phyloP scores from a whole-genome alignment of 2,113 vertebrate genomes.

The Gymnorhina tibicen region DNA sequence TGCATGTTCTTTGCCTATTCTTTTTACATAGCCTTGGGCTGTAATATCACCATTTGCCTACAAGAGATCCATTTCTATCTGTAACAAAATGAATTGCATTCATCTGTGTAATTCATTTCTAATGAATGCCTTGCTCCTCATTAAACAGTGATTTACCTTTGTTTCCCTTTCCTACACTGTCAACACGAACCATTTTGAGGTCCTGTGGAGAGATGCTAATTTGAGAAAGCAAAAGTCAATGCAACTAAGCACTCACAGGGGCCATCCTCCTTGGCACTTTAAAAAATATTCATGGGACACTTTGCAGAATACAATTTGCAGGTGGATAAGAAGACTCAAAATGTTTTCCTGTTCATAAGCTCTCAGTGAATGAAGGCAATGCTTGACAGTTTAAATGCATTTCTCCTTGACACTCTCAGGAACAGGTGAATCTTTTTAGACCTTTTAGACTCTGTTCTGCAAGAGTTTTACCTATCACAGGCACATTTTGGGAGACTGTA shows the following conservation, averaged over 20 bases:
- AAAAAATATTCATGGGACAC: constrained; percentile 23
- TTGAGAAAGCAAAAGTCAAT: constrained; percentile 43
- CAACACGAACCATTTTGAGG: constrained; percentile 39
- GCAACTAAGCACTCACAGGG: neutral
- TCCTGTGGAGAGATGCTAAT: constrained; percentile 54
- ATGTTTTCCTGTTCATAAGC: neutral
- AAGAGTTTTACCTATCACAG: neutral
- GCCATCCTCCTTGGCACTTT: neutral
- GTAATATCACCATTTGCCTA: constrained; percentile 54
- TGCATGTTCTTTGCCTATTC: constrained; percentile 31
- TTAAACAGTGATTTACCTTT: constrained; percentile 70
- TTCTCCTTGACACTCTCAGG: neutral
- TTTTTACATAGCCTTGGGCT: constrained; percentile 54
- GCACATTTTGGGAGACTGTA: neutral
- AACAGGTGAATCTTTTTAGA: neutral
- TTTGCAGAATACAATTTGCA: constrained; percentile 16
- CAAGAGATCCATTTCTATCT: constrained; percentile 59
- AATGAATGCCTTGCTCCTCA: constrained; percentile 63
- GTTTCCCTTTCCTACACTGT: constrained; percentile 52
- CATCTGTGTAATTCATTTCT: constrained; percentile 65
- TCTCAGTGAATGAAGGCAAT: neutral
- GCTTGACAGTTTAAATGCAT: neutral
- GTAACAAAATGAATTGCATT: constrained; percentile 59
- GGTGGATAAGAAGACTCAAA: neutral
- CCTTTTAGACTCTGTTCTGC: neutral